A percentile compares a stretch with the other conserved stretches of the same genome.
Evolutionary conservation across 2,113 vertebrate species (phyloP).

Genomic region (Arizona elegans): DNA sequence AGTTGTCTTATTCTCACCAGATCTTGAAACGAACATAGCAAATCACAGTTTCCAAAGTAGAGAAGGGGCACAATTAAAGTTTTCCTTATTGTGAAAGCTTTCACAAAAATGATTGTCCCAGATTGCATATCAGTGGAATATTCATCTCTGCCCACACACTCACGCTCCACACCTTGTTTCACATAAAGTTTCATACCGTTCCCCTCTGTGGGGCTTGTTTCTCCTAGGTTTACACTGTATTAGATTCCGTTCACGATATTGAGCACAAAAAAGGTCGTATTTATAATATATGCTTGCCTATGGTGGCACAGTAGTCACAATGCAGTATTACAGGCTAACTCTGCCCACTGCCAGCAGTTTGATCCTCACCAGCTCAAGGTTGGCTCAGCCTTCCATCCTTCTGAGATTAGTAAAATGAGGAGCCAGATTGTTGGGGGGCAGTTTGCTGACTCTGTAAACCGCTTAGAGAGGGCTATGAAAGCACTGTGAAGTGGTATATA

Average conservation of each 20-base stretch:
- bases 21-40: background rate
- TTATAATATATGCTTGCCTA: background rate
- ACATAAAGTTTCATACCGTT: background rate
- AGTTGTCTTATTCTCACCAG: background rate
- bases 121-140: background rate
- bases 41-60: background rate
- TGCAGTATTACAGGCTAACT: too few species aligned
- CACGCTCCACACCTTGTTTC: background rate
- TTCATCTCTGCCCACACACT: background rate
- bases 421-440: too few species aligned
- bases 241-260: background rate
- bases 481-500: too few species aligned
- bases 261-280: background rate
- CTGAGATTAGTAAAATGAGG: too few species aligned
- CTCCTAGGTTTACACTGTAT: background rate
- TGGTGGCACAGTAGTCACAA: too few species aligned
- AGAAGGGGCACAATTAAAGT: background rate
- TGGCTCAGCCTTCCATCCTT: too few species aligned
- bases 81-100: background rate
- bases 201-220: background rate
- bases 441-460: too few species aligned
- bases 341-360: too few species aligned
- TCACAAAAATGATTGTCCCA: background rate
- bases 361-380: too few species aligned
- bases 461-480: too few species aligned